Evolutionary conservation across 2,888 invertebrate genomes (phyloP), one percentile per base, ranked within the genome.

Genomic region (Allacma fusca): DNA sequence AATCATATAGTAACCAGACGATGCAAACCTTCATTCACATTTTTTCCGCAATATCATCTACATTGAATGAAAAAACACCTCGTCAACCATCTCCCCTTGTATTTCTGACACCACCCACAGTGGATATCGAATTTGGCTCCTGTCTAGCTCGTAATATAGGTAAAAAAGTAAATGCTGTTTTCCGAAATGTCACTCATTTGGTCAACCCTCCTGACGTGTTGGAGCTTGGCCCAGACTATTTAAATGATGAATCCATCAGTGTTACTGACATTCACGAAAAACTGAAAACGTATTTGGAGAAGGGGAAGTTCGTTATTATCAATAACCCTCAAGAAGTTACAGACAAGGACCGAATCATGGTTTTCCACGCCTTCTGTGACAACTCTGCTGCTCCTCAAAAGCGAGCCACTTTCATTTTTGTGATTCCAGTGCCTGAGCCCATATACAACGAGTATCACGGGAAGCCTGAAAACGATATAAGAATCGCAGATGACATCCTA

Each of bases 321-420:
- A 13, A 43, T 9, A 80, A 79, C 67, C 71, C 80, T 23, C 79
- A 81, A 24, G 65, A 76, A 40, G n/a, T 82, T 1, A 34, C 50
- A 13, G 29, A 62, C 1, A 81, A 81, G 59, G 40, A 71, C n/a
- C 72, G 81, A 59, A 69, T 83, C 13, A 12, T 78, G 24, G 12
- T 79, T 5, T 81, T 83, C 40, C 82, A 83, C 73, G 79, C 80
- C 16, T 81, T 82, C 68, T 82, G 81, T 80, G 83, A 83, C 76
- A 83, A 78, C 73, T 79, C 57, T 21, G 65, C 59, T 5, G 81
- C 82, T 1, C 68, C 75, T 21, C 80, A 82, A 24, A 82, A 80
- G 59, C 50, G 82, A 43, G 82, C 83, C 0, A 78, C 78, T 1
- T 59, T 81, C 57, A 59, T 83, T 26, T 82, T 81, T 34, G 64